phyloP scores from a whole-genome alignment of 2,888 invertebrate species.

The Spisula solida region DNA sequence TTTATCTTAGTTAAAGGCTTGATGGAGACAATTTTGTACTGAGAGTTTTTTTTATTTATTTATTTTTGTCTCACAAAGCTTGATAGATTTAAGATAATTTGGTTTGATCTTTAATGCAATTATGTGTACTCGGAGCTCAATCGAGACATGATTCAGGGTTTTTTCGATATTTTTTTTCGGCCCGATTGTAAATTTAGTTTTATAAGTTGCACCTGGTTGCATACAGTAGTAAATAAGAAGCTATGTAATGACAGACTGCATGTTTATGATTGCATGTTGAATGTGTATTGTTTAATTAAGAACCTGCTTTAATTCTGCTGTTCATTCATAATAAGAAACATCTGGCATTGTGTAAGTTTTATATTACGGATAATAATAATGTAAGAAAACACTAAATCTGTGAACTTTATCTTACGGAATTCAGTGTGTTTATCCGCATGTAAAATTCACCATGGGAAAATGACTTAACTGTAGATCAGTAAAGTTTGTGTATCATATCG shows the following conservation, averaged over 20 bases:
- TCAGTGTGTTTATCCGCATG: background rate
- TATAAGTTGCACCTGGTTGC: background rate
- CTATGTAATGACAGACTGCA: constrained; percentile 1
- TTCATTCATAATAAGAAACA: constrained; percentile 9
- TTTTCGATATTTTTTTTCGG: background rate
- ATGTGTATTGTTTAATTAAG: constrained; percentile 14
- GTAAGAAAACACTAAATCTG: background rate
- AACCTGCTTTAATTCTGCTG: background rate
- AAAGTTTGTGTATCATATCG: background rate
- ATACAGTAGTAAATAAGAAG: background rate
- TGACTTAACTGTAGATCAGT: background rate
- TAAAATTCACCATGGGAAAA: constrained; percentile 1
- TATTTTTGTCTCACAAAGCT: background rate
- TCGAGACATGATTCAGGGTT: background rate
- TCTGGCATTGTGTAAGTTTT: constrained; percentile 1
- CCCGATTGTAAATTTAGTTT: background rate
- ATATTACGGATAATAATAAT: constrained; percentile 7
- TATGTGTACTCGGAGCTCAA: background rate
- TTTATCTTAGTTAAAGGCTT: constrained; percentile 36
- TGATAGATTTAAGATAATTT: background rate
- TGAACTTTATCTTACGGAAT: background rate
- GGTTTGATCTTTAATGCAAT: background rate
- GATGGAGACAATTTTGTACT: constrained; percentile 26
- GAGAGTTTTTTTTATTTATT: constrained; percentile 21
- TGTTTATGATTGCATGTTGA: constrained; percentile 14